Evolutionary conservation across 2,888 invertebrate species (phyloP).

Genomic region (Diarsia brunnea): DNA sequence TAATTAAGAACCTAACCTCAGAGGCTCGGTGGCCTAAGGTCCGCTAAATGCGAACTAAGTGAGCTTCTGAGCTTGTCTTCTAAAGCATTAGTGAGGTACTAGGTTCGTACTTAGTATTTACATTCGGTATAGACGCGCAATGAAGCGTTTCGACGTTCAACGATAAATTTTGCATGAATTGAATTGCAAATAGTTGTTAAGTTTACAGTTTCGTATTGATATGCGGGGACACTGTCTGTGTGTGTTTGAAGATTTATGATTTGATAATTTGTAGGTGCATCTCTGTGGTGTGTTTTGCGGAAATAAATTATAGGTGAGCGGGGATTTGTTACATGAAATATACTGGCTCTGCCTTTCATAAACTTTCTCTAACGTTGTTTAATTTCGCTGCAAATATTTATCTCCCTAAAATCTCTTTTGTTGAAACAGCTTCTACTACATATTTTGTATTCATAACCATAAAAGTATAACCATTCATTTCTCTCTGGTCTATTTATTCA

Average conservation of each 20-base stretch:
- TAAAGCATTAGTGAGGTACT: constrained; percentile 73
- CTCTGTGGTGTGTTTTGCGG: constrained; percentile 25
- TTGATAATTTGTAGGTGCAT: constrained; percentile 65
- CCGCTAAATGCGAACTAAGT: constrained; percentile 85
- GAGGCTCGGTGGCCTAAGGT: constrained; percentile 81
- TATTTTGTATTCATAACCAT: neutral
- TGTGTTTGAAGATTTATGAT: constrained; percentile 67
- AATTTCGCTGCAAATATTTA: neutral
- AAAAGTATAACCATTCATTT: constrained; percentile 7
- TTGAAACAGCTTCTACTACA: neutral
- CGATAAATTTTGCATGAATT: constrained; percentile 80
- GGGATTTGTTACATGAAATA: constrained; percentile 29
- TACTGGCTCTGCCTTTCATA: neutral
- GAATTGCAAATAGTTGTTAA: constrained; percentile 81
- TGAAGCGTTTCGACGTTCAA: constrained; percentile 70
- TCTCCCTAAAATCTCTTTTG: constrained; percentile 11
- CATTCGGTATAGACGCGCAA: constrained; percentile 68
- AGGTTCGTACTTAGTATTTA: constrained; percentile 66
- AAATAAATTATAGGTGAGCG: constrained; percentile 22
- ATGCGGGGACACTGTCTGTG: constrained; percentile 67
- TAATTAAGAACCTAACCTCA: constrained; percentile 89
- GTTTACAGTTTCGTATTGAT: constrained; percentile 75
- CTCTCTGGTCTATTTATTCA: constrained; percentile 20
- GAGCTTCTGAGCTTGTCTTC: constrained; percentile 82
- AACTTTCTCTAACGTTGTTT: neutral